Percentiles rank a stretch among this genome's conserved stretches.
These are phyloP conservation scores for Smithornis capensis DNA, from an alignment of 2,113 vertebrate species.

Conservation along the genomic window DNA sequence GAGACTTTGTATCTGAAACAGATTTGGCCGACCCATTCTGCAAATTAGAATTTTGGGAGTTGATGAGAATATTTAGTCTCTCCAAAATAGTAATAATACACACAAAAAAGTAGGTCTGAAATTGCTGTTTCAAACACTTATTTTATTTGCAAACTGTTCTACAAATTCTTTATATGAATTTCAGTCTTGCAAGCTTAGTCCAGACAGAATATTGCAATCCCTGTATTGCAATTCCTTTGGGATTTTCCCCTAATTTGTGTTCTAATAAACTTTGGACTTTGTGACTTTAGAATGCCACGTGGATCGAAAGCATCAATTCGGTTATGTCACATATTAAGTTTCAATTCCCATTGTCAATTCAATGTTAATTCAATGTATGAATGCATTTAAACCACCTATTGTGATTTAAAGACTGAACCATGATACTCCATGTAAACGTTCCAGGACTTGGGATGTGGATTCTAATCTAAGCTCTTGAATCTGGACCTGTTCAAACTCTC, in stretches of 20 bases:
- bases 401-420: background rate
- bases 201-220: background rate
- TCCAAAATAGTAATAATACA: background rate
- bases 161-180: background rate
- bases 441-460: rapidly evolving
- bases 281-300: background rate
- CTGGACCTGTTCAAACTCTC: background rate
- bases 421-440: background rate
- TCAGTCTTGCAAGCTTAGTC: background rate
- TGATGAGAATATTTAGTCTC: background rate
- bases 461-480: background rate
- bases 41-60: background rate
- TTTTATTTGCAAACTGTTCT: background rate
- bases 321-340: background rate
- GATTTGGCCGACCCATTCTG: background rate
- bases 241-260: background rate
- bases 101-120: background rate
- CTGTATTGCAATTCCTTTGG: background rate
- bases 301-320: background rate
- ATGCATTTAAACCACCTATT: rapidly evolving
- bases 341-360: background rate
- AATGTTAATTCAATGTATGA: background rate
- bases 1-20: background rate
- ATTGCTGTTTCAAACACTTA: background rate
- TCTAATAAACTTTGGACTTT: background rate